Conservation (phyloP, 2,888 invertebrate genomes). For the Eledona agricola region DNA sequence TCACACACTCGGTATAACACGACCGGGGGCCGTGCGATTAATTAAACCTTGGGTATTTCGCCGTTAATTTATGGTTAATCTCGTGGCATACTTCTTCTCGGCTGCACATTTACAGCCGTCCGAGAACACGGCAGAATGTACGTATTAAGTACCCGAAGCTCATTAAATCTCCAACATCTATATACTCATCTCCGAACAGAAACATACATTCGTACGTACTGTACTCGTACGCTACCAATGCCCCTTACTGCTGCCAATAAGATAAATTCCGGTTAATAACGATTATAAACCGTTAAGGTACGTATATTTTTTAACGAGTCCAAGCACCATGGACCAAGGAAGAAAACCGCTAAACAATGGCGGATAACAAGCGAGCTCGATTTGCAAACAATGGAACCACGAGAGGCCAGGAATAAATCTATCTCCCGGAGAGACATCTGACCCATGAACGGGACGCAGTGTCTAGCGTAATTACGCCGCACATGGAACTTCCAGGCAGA, state of each 20-base stretch:
- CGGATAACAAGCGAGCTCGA: slow-evolving; percentile 58
- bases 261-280: slow-evolving; percentile 36
- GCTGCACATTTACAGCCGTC: slow-evolving; percentile 31
- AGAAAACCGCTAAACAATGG: slow-evolving; percentile 58
- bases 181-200: slow-evolving; percentile 28
- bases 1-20: slow-evolving; percentile 29
- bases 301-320: slow-evolving; percentile 48
- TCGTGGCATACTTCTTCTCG: slow-evolving; percentile 27
- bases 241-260: slow-evolving; percentile 30
- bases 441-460: slow-evolving; percentile 52
- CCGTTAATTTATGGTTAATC: slow-evolving; percentile 35
- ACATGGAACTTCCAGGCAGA: slow-evolving; percentile 21
- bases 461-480: slow-evolving; percentile 45
- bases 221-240: slow-evolving; percentile 24
- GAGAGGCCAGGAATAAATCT: slow-evolving; percentile 55
- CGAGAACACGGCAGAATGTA: slow-evolving; percentile 28
- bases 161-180: slow-evolving; percentile 36
- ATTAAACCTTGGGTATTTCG: slow-evolving; percentile 32
- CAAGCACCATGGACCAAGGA: slow-evolving; percentile 47
- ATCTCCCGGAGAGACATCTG: slow-evolving; percentile 53
- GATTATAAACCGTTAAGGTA: slow-evolving; percentile 49
- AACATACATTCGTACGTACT: slow-evolving; percentile 23
- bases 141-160: slow-evolving; percentile 32
- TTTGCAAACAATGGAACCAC: slow-evolving; percentile 62
- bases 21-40: slow-evolving; percentile 31